phyloP scores from a whole-genome alignment of 2,888 invertebrate genomes.

The Orthosia gracilis region DNA sequence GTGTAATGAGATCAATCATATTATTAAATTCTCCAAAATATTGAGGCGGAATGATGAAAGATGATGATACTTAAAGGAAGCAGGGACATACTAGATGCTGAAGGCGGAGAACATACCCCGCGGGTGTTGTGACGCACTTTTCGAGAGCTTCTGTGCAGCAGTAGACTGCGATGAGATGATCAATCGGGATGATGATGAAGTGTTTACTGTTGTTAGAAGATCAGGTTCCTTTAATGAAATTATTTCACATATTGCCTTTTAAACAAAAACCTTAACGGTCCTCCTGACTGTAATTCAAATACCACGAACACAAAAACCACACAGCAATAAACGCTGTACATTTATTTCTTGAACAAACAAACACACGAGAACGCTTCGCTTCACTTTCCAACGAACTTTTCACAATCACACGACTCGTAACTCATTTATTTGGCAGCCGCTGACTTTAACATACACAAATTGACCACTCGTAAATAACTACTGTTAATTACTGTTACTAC shows the following conservation, averaged over 20 bases:
- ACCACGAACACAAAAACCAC: not conserved
- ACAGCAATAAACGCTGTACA: not conserved
- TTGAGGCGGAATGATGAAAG: too few relatives aligned
- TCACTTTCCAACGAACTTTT: slow-evolving; percentile 2
- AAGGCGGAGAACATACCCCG: too few relatives aligned
- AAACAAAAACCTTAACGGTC: not conserved
- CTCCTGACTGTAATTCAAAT: not conserved
- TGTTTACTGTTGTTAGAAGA: too few relatives aligned
- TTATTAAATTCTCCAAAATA: too few relatives aligned
- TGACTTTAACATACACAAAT: slow-evolving; percentile 37
- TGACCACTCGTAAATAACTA: slow-evolving; percentile 19
- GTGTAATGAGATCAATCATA: too few relatives aligned
- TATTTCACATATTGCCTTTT: not conserved
- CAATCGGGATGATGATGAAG: not conserved
- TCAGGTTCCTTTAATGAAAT: not conserved
- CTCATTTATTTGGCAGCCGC: slow-evolving; percentile 42
- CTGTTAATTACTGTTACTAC: too few relatives aligned
- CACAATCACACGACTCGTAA: slow-evolving; percentile 25
- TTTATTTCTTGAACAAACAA: slow-evolving; percentile 19
- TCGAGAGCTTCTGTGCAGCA: too few relatives aligned
- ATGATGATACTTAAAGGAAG: too few relatives aligned
- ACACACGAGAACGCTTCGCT: slow-evolving; percentile 1
- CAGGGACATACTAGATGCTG: too few relatives aligned
- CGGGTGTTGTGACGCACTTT: too few relatives aligned
- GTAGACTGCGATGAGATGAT: too few relatives aligned